phyloP scores from a whole-genome alignment of 2,113 vertebrate genomes.

The Pteronura brasiliensis region DNA sequence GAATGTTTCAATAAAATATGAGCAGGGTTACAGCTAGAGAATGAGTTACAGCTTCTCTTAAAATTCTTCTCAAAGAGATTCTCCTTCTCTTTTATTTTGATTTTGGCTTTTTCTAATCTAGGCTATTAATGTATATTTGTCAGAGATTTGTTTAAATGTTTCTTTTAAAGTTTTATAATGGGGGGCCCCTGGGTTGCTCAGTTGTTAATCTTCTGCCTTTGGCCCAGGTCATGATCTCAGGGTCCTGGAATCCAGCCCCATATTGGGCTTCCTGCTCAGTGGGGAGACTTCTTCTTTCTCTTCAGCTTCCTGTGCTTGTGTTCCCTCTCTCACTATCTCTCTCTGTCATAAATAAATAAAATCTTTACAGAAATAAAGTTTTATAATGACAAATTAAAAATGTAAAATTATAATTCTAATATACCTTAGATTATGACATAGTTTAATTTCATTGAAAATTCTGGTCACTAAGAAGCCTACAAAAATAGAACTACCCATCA shows the following conservation, averaged over 20 bases:
- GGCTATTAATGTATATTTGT: neutral
- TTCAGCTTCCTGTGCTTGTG: no score
- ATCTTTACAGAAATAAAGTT: neutral
- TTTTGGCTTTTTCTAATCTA: neutral
- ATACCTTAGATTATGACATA: neutral
- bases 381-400: neutral
- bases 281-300: no score
- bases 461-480: neutral
- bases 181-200: no score
- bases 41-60: neutral
- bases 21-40: neutral
- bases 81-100: neutral
- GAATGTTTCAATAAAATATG: neutral
- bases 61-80: neutral
- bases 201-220: no score
- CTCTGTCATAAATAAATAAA: no score
- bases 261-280: no score
- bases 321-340: no score
- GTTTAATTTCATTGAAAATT: neutral
- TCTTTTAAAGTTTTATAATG: neutral
- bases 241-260: no score
- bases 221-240: no score
- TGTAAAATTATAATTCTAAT: neutral
- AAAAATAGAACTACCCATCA: neutral
- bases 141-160: neutral